These are phyloP conservation scores for Lacerta agilis DNA, from an alignment of 2,797 vertebrate genomes.

Conservation along the genomic window DNA sequence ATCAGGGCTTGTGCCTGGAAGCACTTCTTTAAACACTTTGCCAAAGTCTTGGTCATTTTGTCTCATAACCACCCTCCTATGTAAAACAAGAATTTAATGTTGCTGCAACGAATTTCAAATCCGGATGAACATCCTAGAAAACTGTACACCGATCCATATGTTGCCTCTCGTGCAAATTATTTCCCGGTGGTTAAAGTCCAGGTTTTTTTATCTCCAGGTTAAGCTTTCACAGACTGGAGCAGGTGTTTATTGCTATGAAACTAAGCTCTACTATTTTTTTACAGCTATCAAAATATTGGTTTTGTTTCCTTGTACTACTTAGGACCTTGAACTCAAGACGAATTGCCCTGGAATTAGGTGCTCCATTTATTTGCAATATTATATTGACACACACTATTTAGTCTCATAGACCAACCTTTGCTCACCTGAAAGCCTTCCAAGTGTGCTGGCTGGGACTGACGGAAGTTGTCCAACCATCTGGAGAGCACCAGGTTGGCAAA, in stretches of 20 bases:
- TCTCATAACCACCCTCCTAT: neutral
- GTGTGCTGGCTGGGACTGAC: no score
- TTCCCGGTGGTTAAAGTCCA: slow-evolving; percentile 45
- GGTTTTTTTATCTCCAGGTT: neutral
- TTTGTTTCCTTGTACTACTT: neutral
- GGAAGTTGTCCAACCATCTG: no score
- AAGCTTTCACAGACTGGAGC: neutral
- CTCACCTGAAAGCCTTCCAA: no score
- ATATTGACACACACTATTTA: neutral
- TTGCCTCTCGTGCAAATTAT: neutral
- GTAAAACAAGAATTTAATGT: neutral
- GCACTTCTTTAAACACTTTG: neutral
- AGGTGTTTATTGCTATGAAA: neutral
- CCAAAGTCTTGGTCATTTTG: neutral
- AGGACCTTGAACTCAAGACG: neutral
- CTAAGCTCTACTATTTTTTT: slow-evolving; percentile 14
- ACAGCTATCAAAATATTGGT: neutral
- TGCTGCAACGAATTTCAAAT: neutral
- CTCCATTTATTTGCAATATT: neutral
- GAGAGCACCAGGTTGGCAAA: no score
- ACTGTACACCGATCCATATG: neutral
- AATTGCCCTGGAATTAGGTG: neutral
- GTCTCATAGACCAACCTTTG: neutral
- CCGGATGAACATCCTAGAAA: neutral
- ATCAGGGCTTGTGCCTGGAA: neutral